Evolutionary conservation across 2,888 invertebrate genomes (phyloP), one percentile per base, ranked within the genome.

Genomic region (Caenorhabditis sp.): DNA sequence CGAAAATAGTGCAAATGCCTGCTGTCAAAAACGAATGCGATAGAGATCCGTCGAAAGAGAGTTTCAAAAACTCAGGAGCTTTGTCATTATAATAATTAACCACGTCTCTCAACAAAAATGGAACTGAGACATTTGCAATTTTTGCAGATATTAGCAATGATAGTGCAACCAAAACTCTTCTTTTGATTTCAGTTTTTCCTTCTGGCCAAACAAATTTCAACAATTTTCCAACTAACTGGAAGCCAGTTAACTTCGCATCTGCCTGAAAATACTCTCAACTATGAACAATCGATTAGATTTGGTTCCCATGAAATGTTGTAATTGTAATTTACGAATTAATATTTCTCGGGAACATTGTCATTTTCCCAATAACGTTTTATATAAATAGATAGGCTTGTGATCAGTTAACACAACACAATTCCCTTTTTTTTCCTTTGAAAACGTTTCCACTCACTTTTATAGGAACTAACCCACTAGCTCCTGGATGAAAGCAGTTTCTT

Each of bases 61-160:
- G 66, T 27, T 77, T 78, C 58, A 84, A 55, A n/a, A 78, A 77
- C 31, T 82, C 79, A 8, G 84, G 85, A 17, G 83, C 81, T 51
- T 81, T 79, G 31, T 89, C 88, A 87, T 95, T 95, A 75, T 97
- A 91, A 80, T 92, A 92, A 88, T 99, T 97, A 69, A 99, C 92
- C 0, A 93, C 93, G 87, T 94, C 93, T 89, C 97, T 97, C 89
- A 99, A 96, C 68, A 97, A 89, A 90, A 97, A 97, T 14, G 99
- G 99, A 26, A 99, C 97, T 58, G 92, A 90, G 1, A 97, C 95
- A 86, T 94, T 97, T 87, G 95, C 89, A 62, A 94, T 10, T 14
- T 91, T 91, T 2, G 90, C 89, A 5, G 88, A 87, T 36, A 90
- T 76, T 5, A 91, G 86, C 14, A 91, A 83, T 8, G 86, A 79